phyloP scores from a whole-genome alignment of 1,140 invertebrate genomes.

The Sweltsa coloradensis region DNA sequence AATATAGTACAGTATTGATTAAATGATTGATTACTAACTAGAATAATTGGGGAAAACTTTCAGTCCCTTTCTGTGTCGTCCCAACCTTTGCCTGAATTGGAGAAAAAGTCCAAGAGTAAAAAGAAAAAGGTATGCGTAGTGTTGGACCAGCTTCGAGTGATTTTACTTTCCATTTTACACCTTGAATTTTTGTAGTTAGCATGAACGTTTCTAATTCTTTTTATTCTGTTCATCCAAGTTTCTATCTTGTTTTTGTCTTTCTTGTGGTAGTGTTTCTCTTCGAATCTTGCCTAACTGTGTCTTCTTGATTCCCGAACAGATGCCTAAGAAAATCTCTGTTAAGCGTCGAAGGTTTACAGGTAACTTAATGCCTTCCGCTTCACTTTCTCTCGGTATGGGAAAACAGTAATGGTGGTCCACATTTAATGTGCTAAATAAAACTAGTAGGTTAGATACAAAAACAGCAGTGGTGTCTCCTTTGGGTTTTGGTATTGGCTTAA shows the following conservation, averaged over 20 bases:
- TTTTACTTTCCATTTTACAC: background rate
- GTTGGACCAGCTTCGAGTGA: background rate
- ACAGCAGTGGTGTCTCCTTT: no score
- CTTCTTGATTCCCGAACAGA: constrained; percentile 32
- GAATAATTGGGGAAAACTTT: constrained; percentile 11
- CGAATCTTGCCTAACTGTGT: constrained; percentile 4
- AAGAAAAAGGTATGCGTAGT: constrained; percentile 13
- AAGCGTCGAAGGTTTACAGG: constrained; percentile 32
- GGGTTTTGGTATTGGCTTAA: no score
- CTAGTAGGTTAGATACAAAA: no score
- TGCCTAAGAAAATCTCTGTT: constrained; percentile 31
- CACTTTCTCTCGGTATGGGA: no score
- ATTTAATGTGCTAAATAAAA: no score
- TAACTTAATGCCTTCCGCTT: no score
- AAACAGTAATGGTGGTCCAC: no score
- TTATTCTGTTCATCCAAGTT: background rate
- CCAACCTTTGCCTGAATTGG: constrained; percentile 11
- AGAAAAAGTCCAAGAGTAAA: constrained; percentile 14
- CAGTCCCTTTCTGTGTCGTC: constrained; percentile 8
- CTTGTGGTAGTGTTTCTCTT: background rate
- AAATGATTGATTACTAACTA: no score
- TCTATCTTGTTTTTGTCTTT: background rate
- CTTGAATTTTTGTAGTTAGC: background rate
- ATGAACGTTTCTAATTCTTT: background rate
- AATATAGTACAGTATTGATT: no score